Conservation (phyloP, 2,113 vertebrate species). For the Zeus faber region DNA sequence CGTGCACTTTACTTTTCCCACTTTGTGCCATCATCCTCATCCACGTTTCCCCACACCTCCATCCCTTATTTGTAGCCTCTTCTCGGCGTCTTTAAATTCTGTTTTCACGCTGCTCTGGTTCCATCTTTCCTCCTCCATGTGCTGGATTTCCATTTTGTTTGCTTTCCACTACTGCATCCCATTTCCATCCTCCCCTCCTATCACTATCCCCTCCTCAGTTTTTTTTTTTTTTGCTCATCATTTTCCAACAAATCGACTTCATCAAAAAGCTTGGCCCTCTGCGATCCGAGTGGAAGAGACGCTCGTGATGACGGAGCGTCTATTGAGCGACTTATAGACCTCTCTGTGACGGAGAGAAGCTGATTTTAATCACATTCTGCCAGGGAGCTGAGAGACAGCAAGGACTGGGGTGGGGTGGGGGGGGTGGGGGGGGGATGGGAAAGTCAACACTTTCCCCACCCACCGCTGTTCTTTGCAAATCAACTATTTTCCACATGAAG, state of each 20-base stretch:
- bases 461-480: slow-evolving; percentile 14
- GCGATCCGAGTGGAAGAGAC: neutral
- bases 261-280: no score
- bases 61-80: no score
- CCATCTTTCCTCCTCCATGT: no score
- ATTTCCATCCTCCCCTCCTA: neutral
- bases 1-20: neutral
- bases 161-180: no score
- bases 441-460: neutral
- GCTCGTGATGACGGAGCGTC: slow-evolving; percentile 33
- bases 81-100: no score
- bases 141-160: no score
- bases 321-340: slow-evolving; percentile 28
- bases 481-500: slow-evolving; percentile 36
- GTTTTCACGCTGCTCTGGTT: no score
- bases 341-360: slow-evolving; percentile 15
- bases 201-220: neutral
- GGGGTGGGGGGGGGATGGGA: neutral
- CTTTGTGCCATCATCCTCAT: neutral
- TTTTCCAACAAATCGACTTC: no score
- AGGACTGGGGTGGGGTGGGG: neutral
- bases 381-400: slow-evolving; percentile 10
- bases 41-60: neutral
- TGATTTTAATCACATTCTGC: slow-evolving; percentile 43
- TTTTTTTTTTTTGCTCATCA: neutral